Evolutionary conservation across 2,888 invertebrate genomes (phyloP), one percentile per base, ranked within the genome.

Genomic region (Ellobium chinense): DNA sequence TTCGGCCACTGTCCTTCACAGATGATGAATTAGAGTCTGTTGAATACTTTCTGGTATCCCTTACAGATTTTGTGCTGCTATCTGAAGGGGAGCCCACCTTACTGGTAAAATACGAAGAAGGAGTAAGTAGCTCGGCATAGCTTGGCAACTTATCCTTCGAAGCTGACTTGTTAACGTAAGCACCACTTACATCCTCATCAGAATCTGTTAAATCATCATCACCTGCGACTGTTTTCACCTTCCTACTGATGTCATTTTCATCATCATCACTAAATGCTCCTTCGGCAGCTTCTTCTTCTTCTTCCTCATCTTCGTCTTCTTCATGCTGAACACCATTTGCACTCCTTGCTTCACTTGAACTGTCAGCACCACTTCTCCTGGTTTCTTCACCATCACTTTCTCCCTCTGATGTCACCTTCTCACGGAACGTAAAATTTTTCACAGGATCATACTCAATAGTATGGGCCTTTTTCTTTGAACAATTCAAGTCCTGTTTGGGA

Each of bases 381-480:
- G n/a, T 46, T 9, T 60, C 36, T 12, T 27, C n/a, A 31, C 0
- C 34, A 27, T 77, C 68, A 18, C 65, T 65, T n/a, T 73, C 73
- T 34, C n/a, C 31, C 7, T 54, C 24, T 37, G 66, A 36, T 12
- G 21, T 37, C 31, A 31, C 5, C 12, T 72, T 39, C 1, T 72
- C 75, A n/a, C 62, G 74, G 36, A 81, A 73, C 56, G 87, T 84
- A 79, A 83, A 90, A 69, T 91, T 91, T 78, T 85, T 85, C 9
- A 86, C 88, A 54, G 91, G 91, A 72, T 91, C 91, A 87, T 91
- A 91, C 77, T 90, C 88, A 39, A 87, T 80, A 27, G 86, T 83
- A 60, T 81, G 63, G 31, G 72, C 18, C 18, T 66, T 82, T 36
- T 82, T 80, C 34, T 46, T 63, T 29, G 39, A 46, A 2, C 27